Base-by-base conservation (phyloP, 2,113 vertebrate genomes). In the Tyto alba region DNA sequence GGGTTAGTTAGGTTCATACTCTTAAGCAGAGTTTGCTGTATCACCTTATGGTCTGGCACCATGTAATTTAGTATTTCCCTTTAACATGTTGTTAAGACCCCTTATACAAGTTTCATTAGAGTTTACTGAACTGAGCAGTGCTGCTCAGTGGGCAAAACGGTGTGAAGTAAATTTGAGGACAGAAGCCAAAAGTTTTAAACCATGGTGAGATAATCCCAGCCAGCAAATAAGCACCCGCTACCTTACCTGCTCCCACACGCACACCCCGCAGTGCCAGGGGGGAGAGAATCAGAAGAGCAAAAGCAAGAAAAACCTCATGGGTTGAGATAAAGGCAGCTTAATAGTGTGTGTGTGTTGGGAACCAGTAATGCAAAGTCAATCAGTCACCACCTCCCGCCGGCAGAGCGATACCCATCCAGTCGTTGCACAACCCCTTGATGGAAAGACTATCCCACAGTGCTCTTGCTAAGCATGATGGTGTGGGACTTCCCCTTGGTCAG, bases 241-340 rank as follows among this genome's bases (percentile, higher is more conserved):
- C 10, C 9, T 10, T 64, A 22, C 2, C 12, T 43, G 22, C 17
- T 63, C 25, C 16, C 17, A 6, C 21, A 2, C 11, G 7, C 6
- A 9, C 13, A 5, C 10, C 23, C 16, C 3, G 29, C 29, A 47
- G 34, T 1, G 3, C n/a, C 34, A 6, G 14, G 32, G 4, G 21
- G 9, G 18, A 68, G 30, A 64, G 18, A 55, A n/a, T 62, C 69
- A 67, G 27, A 81, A 91, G 23, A 76, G 21, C 43, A 64, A 69
- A 72, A 57, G 14, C 62, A 69, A 75, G 29, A 52, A 68, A 32
- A 85, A 40, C 9, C 30, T 52, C 10, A 8, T 52, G 41, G 50
- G 13, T 30, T 41, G 29, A 47, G 50, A 9, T 32, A 76, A 75
- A 64, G 18, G 8, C 17, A 13, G 15, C 32, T 84, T 40, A 23